Percentiles rank a stretch among this genome's conserved stretches.
These are phyloP conservation scores for Tetragnatha versicolor DNA, from an alignment of 1,140 invertebrate genomes.

Conservation along the genomic window DNA sequence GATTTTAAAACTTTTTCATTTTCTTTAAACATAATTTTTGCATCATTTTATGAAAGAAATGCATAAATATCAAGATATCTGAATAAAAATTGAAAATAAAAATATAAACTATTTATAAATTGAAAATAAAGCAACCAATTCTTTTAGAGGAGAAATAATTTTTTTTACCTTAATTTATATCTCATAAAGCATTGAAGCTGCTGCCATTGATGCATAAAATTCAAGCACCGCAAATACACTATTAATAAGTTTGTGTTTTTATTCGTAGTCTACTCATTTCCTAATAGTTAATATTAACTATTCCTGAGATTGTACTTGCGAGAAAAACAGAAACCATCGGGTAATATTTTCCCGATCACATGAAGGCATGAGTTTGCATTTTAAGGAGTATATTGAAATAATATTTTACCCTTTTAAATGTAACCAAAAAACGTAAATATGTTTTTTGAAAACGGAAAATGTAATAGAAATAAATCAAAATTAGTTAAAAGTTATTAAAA, in stretches of 20 bases:
- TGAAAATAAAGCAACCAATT: neutral
- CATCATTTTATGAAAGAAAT: neutral
- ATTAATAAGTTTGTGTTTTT: too few relatives aligned
- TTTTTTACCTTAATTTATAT: too few relatives aligned
- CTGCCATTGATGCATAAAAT: too few relatives aligned
- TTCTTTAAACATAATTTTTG: neutral
- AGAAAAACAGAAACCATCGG: neutral
- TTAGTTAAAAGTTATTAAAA: too few relatives aligned
- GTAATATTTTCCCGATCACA: too few relatives aligned
- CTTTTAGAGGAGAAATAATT: neutral
- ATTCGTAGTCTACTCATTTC: too few relatives aligned
- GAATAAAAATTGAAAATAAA: neutral
- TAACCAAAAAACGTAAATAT: too few relatives aligned
- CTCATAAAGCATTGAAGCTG: too few relatives aligned
- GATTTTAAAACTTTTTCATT: neutral
- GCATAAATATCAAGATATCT: neutral
- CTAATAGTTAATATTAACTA: constrained; percentile 14
- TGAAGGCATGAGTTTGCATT: too few relatives aligned
- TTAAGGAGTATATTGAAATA: neutral
- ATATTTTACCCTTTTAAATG: neutral
- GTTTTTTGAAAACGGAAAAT: too few relatives aligned
- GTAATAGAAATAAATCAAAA: too few relatives aligned
- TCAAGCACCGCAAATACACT: too few relatives aligned
- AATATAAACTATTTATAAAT: neutral
- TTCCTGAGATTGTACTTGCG: constrained; percentile 32